Evolutionary conservation across 2,113 vertebrate genomes (phyloP), one percentile per base, ranked within the genome.

Genomic region (Zonotrichia leucophrys): DNA sequence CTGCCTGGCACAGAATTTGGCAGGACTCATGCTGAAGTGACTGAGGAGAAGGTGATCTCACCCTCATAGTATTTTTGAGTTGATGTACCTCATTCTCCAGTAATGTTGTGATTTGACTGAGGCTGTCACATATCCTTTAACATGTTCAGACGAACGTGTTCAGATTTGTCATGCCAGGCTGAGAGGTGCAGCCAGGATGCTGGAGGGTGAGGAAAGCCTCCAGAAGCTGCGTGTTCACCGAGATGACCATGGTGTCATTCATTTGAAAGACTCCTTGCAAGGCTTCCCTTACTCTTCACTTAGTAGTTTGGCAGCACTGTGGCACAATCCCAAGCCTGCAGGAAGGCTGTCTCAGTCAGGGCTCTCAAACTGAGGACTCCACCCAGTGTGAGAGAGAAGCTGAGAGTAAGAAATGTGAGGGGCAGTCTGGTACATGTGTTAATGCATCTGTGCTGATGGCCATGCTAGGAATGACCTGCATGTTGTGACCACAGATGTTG

Each of bases 11-110:
- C 41, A 46, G 15, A 23, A 0, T 90, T 89, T 92, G 88, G 83
- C 88, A 94, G 70, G 67, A 79, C 41, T 33, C 15, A 9, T 84
- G 76, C 68, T 63, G 49, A 92, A 68, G 52, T 94, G 90, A 70
- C 67, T 83, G 87, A 81, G 39, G 50, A 95, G 75, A 89, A 89
- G 87, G 85, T 96, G 94, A 97, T 94, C 92, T 96, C 95, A 96
- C 69, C 44, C n/a, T 90, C 15, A 17, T 55, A 86, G 79, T 94
- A 95, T 97, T 88, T 90, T 90, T 0, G 7, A 67, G 92, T 95
- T 81, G 94, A 75, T 72, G 52, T 83, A 90, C 83, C 69, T 96
- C 93, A 95, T 95, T 88, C 76, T 90, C 31, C 69, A 92, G 83
- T 64, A 70, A 94, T 92, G 93, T 80, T 96, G 91, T 90, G 90